phyloP scores from a whole-genome alignment of 2,797 vertebrate species.

The Sebastes baramenuke region DNA sequence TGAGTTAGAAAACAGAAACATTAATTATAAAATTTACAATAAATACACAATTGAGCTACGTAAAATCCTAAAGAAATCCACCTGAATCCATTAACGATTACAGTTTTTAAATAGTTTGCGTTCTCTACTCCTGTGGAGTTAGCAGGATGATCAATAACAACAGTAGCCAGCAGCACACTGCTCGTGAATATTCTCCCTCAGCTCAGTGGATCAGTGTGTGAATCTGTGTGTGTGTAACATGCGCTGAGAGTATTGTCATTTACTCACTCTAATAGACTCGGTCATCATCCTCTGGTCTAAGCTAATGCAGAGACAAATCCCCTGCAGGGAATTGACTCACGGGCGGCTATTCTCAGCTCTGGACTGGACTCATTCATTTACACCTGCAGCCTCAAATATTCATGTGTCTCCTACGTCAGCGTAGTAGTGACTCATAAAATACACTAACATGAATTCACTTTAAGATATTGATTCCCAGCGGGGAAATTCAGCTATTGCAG shows the following conservation, averaged over 20 bases:
- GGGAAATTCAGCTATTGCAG: background rate
- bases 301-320: constrained; percentile 42
- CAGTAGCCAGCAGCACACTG: too few species aligned
- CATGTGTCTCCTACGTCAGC: background rate
- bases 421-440: background rate
- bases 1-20: background rate
- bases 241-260: constrained; percentile 47
- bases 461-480: background rate
- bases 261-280: constrained; percentile 34
- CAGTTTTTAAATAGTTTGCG: background rate
- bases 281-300: constrained; percentile 42
- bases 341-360: constrained; percentile 36
- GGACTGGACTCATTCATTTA: constrained; percentile 14
- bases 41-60: background rate
- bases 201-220: background rate
- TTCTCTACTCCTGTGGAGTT: background rate
- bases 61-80: background rate
- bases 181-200: background rate
- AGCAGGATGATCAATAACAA: background rate
- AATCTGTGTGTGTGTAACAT: background rate
- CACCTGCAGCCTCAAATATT: constrained; percentile 45
- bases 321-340: constrained; percentile 47
- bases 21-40: background rate
- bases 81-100: background rate
- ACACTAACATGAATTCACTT: background rate